Percentiles rank a stretch among this genome's conserved stretches.
Evolutionary conservation across 2,113 vertebrate genomes (phyloP).

Genomic region (Myotis brandtii): DNA sequence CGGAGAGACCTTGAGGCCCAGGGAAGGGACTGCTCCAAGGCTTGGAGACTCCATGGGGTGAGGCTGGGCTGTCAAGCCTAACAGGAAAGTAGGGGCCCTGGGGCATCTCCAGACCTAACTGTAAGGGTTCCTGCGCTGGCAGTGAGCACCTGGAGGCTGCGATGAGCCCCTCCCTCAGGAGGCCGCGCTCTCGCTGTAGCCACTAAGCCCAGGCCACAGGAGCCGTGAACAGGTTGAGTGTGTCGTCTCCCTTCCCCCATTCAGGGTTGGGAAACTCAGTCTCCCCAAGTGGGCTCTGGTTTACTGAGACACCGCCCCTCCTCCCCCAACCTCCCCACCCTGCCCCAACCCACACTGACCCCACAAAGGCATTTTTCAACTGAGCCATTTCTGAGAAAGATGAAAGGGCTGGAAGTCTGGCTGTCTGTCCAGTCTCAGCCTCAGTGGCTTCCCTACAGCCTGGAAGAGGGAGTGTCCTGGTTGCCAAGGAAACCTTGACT

Average conservation of each 20-base stretch:
- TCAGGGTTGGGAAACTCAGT: not conserved
- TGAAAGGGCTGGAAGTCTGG: not conserved
- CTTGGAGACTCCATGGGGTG: not conserved
- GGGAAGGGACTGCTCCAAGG: not conserved
- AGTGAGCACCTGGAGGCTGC: not conserved
- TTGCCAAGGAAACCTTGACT: conserved; percentile 23
- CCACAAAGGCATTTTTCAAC: not conserved
- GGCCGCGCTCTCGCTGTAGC: not conserved
- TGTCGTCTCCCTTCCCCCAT: not conserved
- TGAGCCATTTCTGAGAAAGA: conserved; percentile 21
- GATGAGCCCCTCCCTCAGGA: not conserved
- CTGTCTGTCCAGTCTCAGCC: not conserved
- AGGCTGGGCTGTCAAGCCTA: not conserved
- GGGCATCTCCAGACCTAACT: not conserved
- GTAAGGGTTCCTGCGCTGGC: not conserved
- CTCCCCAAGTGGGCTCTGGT: not conserved
- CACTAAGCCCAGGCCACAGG: not conserved
- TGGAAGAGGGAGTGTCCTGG: not conserved
- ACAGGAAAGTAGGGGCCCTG: not conserved
- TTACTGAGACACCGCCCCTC: not conserved
- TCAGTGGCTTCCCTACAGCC: not conserved
- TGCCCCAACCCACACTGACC: accelerated
- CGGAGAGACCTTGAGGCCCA: not conserved
- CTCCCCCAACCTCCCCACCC: not conserved
- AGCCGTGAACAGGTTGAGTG: not conserved